phyloP scores from a whole-genome alignment of 1,140 invertebrate species.

The Idris sp. region DNA sequence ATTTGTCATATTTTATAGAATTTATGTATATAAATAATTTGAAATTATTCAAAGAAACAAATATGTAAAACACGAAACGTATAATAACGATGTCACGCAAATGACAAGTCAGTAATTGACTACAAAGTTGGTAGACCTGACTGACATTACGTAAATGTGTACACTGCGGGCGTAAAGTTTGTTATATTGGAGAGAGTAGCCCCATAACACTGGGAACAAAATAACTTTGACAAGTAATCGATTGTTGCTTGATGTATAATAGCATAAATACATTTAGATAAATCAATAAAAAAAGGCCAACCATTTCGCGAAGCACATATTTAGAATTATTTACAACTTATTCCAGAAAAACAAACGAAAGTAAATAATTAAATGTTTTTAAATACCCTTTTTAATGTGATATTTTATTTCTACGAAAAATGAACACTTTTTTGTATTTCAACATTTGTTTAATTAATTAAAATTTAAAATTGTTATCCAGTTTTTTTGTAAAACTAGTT shows the following conservation, averaged over 20 bases:
- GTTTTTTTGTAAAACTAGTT: no score
- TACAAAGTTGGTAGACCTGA: constrained; percentile 65
- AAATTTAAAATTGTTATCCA: no score
- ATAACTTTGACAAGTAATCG: constrained; percentile 51
- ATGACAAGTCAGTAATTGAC: constrained; percentile 58
- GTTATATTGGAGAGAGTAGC: constrained; percentile 42
- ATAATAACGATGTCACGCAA: constrained; percentile 30
- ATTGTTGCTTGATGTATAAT: constrained; percentile 21
- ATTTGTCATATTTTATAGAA: no score
- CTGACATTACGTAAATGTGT: constrained; percentile 67
- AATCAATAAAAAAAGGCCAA: constrained; percentile 24
- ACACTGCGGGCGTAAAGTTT: constrained; percentile 45
- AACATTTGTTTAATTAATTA: no score
- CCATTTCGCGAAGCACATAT: no score
- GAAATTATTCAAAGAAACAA: no score
- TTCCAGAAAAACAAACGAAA: no score
- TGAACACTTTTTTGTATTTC: no score
- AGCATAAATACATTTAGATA: constrained; percentile 21
- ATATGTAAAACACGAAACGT: constrained; percentile 29
- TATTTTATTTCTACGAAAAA: no score
- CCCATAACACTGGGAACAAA: constrained; percentile 28
- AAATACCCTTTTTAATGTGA: no score
- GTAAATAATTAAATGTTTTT: no score
- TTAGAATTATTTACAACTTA: no score
- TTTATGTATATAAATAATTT: constrained; percentile 1